Percentiles rank a stretch among this genome's conserved stretches.
These are phyloP conservation scores for Sitobion miscanthi DNA, from an alignment of 1,140 invertebrate species.

Conservation along the genomic window DNA sequence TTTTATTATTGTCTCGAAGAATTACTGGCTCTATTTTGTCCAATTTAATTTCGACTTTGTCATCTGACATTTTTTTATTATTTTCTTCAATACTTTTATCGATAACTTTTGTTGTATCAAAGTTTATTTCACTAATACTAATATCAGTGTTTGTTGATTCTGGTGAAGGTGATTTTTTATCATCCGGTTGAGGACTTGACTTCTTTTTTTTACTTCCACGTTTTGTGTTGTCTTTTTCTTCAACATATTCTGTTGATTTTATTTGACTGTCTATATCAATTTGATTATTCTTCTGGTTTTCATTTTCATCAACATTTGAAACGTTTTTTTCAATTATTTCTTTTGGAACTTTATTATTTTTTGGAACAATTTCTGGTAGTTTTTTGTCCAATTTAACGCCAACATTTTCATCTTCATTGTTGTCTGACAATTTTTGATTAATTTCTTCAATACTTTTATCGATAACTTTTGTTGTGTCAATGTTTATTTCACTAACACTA, in stretches of 20 bases:
- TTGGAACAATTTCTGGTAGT: no score
- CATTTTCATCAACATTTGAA: not conserved
- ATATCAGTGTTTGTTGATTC: slow-evolving; percentile 59
- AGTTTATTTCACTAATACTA: slow-evolving; percentile 59
- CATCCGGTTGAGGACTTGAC: slow-evolving; percentile 57
- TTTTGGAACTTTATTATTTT: no score
- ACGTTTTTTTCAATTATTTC: not conserved
- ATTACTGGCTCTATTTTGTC: no score
- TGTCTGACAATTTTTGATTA: not conserved
- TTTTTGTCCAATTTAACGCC: no score
- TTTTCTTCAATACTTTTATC: not conserved
- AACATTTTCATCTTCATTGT: no score
- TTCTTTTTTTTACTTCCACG: slow-evolving; percentile 44
- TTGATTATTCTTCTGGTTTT: not conserved
- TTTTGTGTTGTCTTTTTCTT: not conserved
- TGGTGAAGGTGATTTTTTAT: slow-evolving; percentile 53
- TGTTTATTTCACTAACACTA: slow-evolving; percentile 59
- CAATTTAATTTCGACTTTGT: no score
- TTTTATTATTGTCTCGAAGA: no score
- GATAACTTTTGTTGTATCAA: not conserved
- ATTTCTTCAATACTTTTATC: not conserved
- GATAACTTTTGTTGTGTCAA: not conserved
- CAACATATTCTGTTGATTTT: slow-evolving; percentile 7
- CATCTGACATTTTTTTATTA: not conserved
- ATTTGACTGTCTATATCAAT: not conserved